phyloP scores from a whole-genome alignment of 1,140 invertebrate genomes.

The Rhysida immarginata region DNA sequence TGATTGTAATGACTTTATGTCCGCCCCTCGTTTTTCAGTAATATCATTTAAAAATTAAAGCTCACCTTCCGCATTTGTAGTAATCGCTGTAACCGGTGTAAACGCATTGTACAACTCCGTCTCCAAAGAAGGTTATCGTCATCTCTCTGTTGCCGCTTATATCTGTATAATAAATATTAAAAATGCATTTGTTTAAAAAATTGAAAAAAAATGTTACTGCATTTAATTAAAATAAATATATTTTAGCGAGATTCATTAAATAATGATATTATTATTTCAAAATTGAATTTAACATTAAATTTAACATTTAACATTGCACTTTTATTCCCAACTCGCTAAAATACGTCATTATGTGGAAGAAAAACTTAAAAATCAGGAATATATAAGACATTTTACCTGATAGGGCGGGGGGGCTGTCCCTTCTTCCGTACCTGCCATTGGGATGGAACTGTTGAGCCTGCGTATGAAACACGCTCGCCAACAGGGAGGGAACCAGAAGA shows the following conservation, averaged over 20 bases:
- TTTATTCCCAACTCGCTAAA: too few species aligned
- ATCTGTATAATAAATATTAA: conserved; percentile 10
- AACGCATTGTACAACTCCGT: conserved; percentile 14
- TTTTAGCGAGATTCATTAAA: too few species aligned
- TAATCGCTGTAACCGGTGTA: conserved; percentile 15
- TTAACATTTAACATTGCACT: neutral
- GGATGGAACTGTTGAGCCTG: conserved; percentile 19
- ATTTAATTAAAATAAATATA: too few species aligned
- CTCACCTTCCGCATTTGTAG: conserved; percentile 17
- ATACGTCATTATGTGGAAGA: too few species aligned
- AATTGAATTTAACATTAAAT: neutral
- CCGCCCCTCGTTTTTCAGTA: too few species aligned
- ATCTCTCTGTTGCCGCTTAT: conserved; percentile 11
- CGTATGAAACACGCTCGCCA: too few species aligned
- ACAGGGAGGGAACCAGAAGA: too few species aligned
- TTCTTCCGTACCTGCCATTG: conserved; percentile 19
- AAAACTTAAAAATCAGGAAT: neutral
- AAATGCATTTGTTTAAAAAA: too few species aligned
- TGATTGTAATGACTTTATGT: too few species aligned
- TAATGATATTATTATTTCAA: neutral
- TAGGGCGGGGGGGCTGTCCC: conserved; percentile 15
- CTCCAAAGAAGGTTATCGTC: conserved; percentile 14
- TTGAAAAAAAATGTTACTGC: too few species aligned
- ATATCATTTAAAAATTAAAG: neutral
- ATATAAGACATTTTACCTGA: neutral